Evolutionary conservation across 2,888 invertebrate species (phyloP).

Genomic region (Drosophila quinaria): DNA sequence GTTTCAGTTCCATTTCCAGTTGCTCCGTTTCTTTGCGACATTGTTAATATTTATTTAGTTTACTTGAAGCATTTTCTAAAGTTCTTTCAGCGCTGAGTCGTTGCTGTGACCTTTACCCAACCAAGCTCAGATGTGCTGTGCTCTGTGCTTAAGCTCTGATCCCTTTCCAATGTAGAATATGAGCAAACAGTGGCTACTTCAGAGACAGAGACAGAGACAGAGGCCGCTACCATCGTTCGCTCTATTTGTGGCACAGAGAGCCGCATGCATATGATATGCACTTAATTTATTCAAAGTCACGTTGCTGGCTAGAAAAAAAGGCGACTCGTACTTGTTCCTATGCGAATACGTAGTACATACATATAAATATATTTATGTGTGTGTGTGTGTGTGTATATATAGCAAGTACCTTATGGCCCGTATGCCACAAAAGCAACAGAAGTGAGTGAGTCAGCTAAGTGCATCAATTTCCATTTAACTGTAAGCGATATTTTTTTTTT

Average conservation of each 20-base stretch:
- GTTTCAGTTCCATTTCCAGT: constrained; percentile 15
- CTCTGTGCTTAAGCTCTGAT: constrained; percentile 28
- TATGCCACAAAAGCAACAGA: constrained; percentile 56
- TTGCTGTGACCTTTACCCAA: constrained; percentile 47
- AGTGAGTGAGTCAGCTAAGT: constrained; percentile 82
- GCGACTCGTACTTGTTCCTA: constrained; percentile 60
- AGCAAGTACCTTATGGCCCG: constrained; percentile 60
- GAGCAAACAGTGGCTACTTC: constrained; percentile 53
- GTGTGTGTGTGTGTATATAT: constrained; percentile 33
- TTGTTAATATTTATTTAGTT: constrained; percentile 18
- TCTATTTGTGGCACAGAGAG: constrained; percentile 64
- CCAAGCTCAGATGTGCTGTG: constrained; percentile 14
- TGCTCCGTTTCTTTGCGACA: background rate
- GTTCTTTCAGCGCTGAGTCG: constrained; percentile 14
- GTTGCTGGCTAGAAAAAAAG: constrained; percentile 65
- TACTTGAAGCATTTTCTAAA: constrained; percentile 12
- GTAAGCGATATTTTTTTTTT: constrained; percentile 67
- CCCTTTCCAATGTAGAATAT: constrained; percentile 55
- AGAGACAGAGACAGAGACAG: constrained; percentile 17
- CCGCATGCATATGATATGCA: constrained; percentile 76
- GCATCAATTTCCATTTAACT: constrained; percentile 82
- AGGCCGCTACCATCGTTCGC: constrained; percentile 39
- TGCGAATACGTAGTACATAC: constrained; percentile 44
- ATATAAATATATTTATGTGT: background rate
- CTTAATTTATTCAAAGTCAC: constrained; percentile 81